phyloP scores from a whole-genome alignment of 2,888 invertebrate genomes.

The Stenichneumon culpator region DNA sequence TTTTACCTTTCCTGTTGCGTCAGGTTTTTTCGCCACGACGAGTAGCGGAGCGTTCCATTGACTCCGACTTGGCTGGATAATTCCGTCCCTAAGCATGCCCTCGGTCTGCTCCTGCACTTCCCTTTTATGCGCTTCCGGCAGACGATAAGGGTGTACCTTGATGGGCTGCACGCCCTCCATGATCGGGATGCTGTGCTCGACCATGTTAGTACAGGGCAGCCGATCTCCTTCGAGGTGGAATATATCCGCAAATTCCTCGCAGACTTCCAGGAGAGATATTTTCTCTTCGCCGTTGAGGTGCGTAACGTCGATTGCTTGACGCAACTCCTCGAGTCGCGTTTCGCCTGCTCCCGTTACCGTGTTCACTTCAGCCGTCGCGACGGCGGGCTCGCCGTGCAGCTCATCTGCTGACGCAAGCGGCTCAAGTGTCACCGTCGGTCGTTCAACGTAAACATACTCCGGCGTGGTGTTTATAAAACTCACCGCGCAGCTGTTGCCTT shows the following conservation, averaged over 20 bases:
- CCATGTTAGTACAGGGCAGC: background rate
- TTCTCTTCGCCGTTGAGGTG: background rate
- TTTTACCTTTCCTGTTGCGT: background rate
- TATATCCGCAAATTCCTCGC: too few species aligned
- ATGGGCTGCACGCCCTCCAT: too few species aligned
- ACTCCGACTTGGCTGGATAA: constrained; percentile 5
- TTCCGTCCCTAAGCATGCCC: constrained; percentile 6
- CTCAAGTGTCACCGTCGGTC: too few species aligned
- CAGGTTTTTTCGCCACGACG: constrained; percentile 19
- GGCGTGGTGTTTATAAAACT: background rate
- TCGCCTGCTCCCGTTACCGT: too few species aligned
- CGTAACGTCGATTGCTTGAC: too few species aligned
- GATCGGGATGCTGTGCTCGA: background rate
- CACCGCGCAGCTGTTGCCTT: constrained; percentile 15
- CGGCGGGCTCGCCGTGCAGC: background rate
- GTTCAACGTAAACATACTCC: too few species aligned
- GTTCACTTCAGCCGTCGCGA: background rate
- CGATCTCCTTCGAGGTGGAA: background rate
- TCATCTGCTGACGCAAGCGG: too few species aligned
- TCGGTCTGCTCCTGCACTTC: background rate
- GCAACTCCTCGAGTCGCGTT: too few species aligned
- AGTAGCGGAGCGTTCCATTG: constrained; percentile 52
- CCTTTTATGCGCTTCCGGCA: background rate
- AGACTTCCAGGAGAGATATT: constrained; percentile 21
- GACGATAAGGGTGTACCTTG: too few species aligned